These are phyloP conservation scores for Ptychobarbus kaznakovi DNA, from an alignment of 2,797 vertebrate genomes.

Conservation along the genomic window DNA sequence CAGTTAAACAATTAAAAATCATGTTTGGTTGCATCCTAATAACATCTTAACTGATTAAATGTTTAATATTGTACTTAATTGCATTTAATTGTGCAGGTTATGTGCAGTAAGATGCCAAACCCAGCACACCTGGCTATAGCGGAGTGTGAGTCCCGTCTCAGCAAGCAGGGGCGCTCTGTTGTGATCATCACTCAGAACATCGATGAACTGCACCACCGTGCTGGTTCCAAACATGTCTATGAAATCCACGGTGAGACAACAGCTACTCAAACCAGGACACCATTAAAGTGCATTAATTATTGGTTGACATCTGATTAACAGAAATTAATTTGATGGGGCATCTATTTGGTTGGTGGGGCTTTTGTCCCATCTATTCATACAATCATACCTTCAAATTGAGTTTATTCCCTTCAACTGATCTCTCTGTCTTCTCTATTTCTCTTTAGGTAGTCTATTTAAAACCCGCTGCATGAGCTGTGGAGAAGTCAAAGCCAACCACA, in stretches of 20 bases:
- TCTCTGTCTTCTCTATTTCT: neutral
- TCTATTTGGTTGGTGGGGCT: neutral
- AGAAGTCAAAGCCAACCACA: constrained; percentile 84
- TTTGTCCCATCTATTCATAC: neutral
- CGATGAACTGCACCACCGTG: constrained; percentile 90
- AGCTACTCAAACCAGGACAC: neutral
- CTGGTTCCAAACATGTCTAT: constrained; percentile 87
- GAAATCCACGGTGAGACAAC: constrained; percentile 87
- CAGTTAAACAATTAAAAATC: neutral
- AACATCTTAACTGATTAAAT: neutral
- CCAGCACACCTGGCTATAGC: constrained; percentile 88
- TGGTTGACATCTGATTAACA: neutral
- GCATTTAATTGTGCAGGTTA: constrained; percentile 67
- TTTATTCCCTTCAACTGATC: neutral
- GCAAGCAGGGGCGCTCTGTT: constrained; percentile 84
- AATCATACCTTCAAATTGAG: neutral
- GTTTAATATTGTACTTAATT: neutral
- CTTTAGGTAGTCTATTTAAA: constrained; percentile 92
- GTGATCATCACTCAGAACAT: constrained; percentile 95
- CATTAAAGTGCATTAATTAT: neutral
- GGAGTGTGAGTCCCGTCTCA: constrained; percentile 86
- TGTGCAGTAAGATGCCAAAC: constrained; percentile 88
- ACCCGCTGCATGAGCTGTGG: constrained; percentile 91
- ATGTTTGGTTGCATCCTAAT: neutral
- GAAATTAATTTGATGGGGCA: neutral